Evolutionary conservation across 2,888 invertebrate genomes (phyloP).

Genomic region (Magallana nippona): DNA sequence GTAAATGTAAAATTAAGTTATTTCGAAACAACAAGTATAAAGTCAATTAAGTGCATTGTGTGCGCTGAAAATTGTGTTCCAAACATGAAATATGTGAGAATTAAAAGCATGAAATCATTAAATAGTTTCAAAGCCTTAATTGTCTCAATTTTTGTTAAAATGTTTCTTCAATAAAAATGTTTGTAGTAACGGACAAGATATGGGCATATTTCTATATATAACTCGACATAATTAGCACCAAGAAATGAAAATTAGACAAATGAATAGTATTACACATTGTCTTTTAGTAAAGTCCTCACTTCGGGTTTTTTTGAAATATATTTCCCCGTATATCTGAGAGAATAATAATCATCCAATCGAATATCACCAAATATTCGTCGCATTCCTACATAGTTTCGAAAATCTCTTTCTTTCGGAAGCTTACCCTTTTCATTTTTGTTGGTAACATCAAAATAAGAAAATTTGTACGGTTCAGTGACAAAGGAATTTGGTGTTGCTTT

Average conservation of each 20-base stretch:
- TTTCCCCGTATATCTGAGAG: conserved; percentile 32
- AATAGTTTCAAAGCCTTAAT: no score
- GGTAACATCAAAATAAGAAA: conserved; percentile 43
- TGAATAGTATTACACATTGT: not conserved
- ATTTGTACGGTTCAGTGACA: conserved; percentile 43
- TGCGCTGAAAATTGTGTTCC: no score
- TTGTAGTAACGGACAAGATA: no score
- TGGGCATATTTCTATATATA: no score
- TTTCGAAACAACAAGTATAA: no score
- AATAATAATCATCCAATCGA: conserved; percentile 46
- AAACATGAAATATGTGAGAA: no score
- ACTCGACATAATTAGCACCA: not conserved
- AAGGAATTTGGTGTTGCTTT: conserved; percentile 8
- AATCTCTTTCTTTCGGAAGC: conserved; percentile 30
- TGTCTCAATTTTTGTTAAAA: no score
- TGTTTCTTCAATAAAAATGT: no score
- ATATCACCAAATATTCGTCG: conserved; percentile 46
- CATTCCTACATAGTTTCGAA: conserved; percentile 44
- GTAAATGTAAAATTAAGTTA: no score
- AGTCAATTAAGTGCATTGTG: no score
- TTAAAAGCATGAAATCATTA: no score
- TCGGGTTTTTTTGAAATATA: conserved; percentile 10
- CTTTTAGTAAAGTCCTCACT: conserved; percentile 18
- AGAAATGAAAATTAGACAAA: not conserved
- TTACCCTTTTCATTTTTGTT: conserved; percentile 38